Conservation (phyloP, 2,888 invertebrate genomes). For the Meta bourneti region DNA sequence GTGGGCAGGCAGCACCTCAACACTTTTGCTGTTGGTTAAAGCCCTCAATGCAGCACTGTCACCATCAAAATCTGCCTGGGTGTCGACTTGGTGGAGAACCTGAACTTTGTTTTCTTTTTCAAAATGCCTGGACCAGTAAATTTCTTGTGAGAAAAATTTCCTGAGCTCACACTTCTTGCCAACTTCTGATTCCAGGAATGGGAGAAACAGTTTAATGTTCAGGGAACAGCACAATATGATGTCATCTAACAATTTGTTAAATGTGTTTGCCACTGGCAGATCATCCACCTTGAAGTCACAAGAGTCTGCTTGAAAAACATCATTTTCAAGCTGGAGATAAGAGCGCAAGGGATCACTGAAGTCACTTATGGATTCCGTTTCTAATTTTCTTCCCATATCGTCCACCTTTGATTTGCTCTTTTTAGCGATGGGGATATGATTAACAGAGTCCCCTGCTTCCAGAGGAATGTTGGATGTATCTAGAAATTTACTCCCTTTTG, state of each 20-base stretch:
- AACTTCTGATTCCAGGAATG: slow-evolving; percentile 91
- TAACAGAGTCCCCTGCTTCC: neutral
- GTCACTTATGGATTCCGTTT: slow-evolving; percentile 85
- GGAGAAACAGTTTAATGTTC: slow-evolving; percentile 90
- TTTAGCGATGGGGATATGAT: slow-evolving; percentile 18
- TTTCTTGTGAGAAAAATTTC: slow-evolving; percentile 87
- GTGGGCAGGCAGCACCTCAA: slow-evolving; percentile 83
- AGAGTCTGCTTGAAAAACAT: slow-evolving; percentile 69
- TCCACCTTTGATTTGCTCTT: slow-evolving; percentile 62
- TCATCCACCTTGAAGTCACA: slow-evolving; percentile 76
- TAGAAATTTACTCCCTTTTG: neutral
- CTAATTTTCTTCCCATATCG: slow-evolving; percentile 64
- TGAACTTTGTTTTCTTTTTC: slow-evolving; percentile 75
- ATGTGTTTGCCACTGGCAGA: slow-evolving; percentile 84
- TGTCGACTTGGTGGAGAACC: slow-evolving; percentile 52
- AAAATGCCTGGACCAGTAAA: slow-evolving; percentile 85
- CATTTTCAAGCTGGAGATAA: slow-evolving; percentile 82
- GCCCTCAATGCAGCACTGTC: slow-evolving; percentile 29
- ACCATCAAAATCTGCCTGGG: slow-evolving; percentile 69
- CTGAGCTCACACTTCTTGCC: slow-evolving; percentile 89
- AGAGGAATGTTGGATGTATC: neutral
- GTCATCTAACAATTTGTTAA: slow-evolving; percentile 88
- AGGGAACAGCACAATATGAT: slow-evolving; percentile 91
- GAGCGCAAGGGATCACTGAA: slow-evolving; percentile 90
- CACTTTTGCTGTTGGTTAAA: slow-evolving; percentile 58